phyloP scores from a whole-genome alignment of 2,113 vertebrate species.

The Caloenas nicobarica region DNA sequence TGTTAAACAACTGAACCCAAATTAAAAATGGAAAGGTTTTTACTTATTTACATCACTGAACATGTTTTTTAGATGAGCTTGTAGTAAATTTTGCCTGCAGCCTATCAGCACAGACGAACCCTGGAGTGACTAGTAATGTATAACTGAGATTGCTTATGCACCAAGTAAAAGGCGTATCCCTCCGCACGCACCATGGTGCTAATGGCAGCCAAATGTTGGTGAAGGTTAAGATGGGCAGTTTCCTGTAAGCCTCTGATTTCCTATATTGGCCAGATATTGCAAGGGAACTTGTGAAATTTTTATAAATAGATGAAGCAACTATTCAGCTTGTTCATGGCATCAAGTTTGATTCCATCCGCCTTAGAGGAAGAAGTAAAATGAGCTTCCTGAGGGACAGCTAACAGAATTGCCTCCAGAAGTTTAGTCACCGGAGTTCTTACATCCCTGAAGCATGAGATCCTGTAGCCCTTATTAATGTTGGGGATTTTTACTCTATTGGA shows the following conservation, averaged over 20 bases:
- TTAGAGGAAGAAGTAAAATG: background rate
- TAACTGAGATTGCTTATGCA: background rate
- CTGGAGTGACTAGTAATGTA: slow-evolving; percentile 48
- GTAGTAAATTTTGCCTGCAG: slow-evolving; percentile 61
- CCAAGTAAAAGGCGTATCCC: background rate
- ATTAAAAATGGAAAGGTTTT: slow-evolving; percentile 62
- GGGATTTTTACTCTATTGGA: background rate
- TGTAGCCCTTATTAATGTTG: background rate
- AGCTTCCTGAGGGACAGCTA: background rate
- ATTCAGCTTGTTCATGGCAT: background rate
- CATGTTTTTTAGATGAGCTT: slow-evolving; percentile 55
- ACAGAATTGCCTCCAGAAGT: background rate
- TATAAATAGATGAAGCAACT: background rate
- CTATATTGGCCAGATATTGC: background rate
- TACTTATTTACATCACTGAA: background rate
- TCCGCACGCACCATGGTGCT: background rate
- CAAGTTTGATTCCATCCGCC: background rate
- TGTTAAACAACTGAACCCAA: slow-evolving; percentile 50
- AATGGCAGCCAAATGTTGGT: background rate
- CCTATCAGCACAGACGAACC: slow-evolving; percentile 43
- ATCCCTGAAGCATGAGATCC: background rate
- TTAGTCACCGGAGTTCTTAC: background rate
- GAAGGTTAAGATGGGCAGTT: background rate
- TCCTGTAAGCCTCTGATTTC: background rate
- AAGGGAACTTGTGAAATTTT: background rate